These are phyloP conservation scores for Mixornis gularis DNA, from an alignment of 2,113 vertebrate genomes.

Conservation along the genomic window DNA sequence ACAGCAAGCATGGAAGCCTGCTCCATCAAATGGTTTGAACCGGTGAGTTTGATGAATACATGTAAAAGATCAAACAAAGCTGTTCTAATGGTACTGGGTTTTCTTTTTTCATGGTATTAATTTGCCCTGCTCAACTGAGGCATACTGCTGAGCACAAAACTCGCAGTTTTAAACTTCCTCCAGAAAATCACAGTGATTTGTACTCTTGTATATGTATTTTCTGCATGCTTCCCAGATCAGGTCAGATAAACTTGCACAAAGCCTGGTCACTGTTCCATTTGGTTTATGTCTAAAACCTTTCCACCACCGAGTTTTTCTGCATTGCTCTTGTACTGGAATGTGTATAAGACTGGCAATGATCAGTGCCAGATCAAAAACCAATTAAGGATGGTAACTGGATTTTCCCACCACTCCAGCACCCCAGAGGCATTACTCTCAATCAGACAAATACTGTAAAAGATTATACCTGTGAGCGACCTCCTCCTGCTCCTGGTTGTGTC, in stretches of 20 bases:
- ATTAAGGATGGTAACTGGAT: not conserved
- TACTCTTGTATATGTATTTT: not conserved
- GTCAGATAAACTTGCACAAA: not conserved
- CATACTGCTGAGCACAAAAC: not conserved
- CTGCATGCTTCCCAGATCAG: not conserved
- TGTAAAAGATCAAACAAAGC: not conserved
- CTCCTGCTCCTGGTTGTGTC: slow-evolving; percentile 73
- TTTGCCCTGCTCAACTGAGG: not conserved
- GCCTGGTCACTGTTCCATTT: not conserved
- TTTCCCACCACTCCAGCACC: not conserved
- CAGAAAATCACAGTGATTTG: not conserved
- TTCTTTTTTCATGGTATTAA: not conserved
- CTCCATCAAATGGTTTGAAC: not conserved
- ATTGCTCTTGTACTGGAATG: not conserved
- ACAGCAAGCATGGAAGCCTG: not conserved
- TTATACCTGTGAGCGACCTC: slow-evolving; percentile 83
- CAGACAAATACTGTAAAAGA: not conserved
- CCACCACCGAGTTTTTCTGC: not conserved
- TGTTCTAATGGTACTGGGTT: not conserved
- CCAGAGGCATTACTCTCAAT: not conserved
- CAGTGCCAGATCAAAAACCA: not conserved
- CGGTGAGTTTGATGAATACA: not conserved
- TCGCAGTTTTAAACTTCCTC: not conserved
- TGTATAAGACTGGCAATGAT: not conserved
- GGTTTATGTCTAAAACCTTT: not conserved